Conservation (phyloP, 2,888 invertebrate genomes). For the Gryllus longicercus region DNA sequence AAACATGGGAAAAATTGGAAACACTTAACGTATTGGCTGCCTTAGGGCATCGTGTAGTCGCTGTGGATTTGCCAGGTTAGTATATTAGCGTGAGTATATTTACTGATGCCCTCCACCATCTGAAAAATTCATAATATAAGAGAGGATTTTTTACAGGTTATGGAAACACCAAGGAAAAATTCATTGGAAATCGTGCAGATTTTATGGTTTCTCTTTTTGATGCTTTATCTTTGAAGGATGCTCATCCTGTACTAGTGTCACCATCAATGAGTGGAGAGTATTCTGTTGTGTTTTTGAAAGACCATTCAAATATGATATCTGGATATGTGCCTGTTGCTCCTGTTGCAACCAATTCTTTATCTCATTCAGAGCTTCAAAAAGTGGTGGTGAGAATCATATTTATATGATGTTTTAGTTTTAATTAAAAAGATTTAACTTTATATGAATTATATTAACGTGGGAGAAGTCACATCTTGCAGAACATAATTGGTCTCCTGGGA, state of each 20-base stretch:
- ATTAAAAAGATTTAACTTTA: background rate
- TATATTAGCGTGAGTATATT: background rate
- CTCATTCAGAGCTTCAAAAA: conserved; percentile 25
- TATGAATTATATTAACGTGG: too few species aligned
- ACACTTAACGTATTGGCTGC: conserved; percentile 47
- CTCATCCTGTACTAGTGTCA: conserved; percentile 47
- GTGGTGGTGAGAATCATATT: conserved; percentile 30
- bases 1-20: conserved; percentile 48
- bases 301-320: conserved; percentile 42
- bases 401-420: background rate
- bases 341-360: conserved; percentile 41
- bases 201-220: conserved; percentile 44
- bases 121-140: background rate
- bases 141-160: conserved; percentile 40
- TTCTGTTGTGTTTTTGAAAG: conserved; percentile 47
- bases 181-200: conserved; percentile 36
- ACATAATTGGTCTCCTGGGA: too few species aligned
- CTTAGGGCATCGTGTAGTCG: conserved; percentile 47
- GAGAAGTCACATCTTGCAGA: too few species aligned
- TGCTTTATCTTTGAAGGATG: conserved; percentile 40
- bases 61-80: conserved; percentile 51
- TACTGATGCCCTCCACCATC: background rate
- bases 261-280: conserved; percentile 52
- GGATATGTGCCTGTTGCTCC: conserved; percentile 50
- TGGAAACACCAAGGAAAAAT: conserved; percentile 40